Evolutionary conservation across 1,140 invertebrate species (phyloP).

Genomic region (Drosophila sp.): DNA sequence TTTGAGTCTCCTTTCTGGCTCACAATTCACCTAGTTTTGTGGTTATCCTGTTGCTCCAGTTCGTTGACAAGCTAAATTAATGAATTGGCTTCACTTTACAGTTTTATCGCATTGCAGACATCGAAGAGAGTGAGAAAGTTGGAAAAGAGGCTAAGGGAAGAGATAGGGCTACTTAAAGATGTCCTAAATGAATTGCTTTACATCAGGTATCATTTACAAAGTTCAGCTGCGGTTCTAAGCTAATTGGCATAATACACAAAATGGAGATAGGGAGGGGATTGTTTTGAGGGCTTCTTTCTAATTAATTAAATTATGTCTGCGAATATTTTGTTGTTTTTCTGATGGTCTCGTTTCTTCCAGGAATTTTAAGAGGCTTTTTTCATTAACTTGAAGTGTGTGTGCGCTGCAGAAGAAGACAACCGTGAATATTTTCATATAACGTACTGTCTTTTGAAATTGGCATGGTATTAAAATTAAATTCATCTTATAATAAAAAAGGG

Average conservation of each 20-base stretch:
- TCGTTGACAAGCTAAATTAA: conserved; percentile 45
- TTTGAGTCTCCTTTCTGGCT: conserved; percentile 5
- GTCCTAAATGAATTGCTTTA: conserved; percentile 17
- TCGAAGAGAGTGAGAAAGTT: not conserved
- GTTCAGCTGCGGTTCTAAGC: conserved; percentile 35
- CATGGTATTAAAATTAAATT: not conserved
- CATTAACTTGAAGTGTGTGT: conserved; percentile 35
- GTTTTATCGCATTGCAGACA: conserved; percentile 52
- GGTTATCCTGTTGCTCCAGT: conserved; percentile 35
- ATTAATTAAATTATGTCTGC: conserved; percentile 62
- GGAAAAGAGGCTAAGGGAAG: not conserved
- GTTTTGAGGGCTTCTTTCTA: conserved; percentile 31
- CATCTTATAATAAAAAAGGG: not conserved
- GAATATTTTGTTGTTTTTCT: conserved; percentile 32
- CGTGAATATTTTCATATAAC: not conserved
- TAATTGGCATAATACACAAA: conserved; percentile 47
- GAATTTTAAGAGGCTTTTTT: conserved; percentile 49
- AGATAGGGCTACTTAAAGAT: conserved; percentile 13
- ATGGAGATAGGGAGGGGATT: not conserved
- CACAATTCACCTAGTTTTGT: conserved; percentile 48
- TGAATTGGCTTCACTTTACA: conserved; percentile 50
- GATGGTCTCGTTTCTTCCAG: conserved; percentile 23
- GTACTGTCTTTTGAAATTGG: conserved; percentile 1
- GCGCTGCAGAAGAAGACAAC: not conserved
- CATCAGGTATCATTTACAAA: conserved; percentile 16